Percentiles rank a stretch among this genome's conserved stretches.
phyloP scores from a whole-genome alignment of 2,113 vertebrate genomes.

The Odocoileus hemionus region DNA sequence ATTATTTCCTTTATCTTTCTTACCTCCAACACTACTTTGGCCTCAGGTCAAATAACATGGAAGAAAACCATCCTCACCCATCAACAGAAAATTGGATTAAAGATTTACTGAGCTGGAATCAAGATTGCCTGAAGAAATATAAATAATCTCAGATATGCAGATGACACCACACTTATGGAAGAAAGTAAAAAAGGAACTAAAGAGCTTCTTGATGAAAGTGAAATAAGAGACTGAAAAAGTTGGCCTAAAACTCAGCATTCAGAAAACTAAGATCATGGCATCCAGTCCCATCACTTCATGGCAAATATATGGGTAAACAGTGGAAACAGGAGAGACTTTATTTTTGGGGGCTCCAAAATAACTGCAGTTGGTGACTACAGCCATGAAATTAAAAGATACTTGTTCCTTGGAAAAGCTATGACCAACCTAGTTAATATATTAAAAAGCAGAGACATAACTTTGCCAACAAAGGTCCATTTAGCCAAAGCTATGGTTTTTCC shows the following conservation, averaged over 20 bases:
- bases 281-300: accelerated
- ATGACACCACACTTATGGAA: background rate
- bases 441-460: background rate
- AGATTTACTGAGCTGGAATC: background rate
- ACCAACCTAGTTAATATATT: background rate
- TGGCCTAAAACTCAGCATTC: background rate
- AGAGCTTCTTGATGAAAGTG: background rate
- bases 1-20: background rate
- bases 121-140: background rate
- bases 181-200: background rate
- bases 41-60: background rate
- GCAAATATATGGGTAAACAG: background rate
- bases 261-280: background rate
- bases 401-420: background rate
- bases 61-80: background rate
- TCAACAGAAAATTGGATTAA: background rate
- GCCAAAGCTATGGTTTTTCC: background rate
- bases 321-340: background rate
- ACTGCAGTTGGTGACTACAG: background rate
- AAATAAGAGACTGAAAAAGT: background rate
- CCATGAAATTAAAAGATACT: background rate
- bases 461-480: background rate
- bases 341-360: background rate
- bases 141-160: background rate
- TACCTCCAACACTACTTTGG: background rate